These are phyloP conservation scores for Umimayanthus chanpuru DNA, from an alignment of 92 coral and sea anemone genomes.

Conservation along the genomic window DNA sequence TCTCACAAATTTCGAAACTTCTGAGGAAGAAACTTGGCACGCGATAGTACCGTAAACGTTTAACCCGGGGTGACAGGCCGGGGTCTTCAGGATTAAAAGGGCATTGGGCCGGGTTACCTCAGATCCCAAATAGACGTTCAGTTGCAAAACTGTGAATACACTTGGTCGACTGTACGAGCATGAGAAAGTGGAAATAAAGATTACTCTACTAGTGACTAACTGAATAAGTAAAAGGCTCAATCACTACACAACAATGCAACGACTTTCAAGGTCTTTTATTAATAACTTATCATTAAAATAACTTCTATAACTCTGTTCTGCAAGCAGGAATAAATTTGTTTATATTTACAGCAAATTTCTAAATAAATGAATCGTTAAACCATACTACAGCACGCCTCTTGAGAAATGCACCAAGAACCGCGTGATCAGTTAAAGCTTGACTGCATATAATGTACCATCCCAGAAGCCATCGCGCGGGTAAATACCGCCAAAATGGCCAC, in stretches of 20 bases:
- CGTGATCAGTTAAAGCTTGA: too few relatives aligned
- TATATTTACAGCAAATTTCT: slow-evolving; percentile 34
- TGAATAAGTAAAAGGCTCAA: background rate
- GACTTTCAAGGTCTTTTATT: slow-evolving; percentile 32
- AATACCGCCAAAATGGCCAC: too few relatives aligned
- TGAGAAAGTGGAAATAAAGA: too few relatives aligned
- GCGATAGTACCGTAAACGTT: too few relatives aligned
- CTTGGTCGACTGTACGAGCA: background rate
- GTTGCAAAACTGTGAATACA: background rate
- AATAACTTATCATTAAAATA: slow-evolving; percentile 41
- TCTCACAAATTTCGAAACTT: too few relatives aligned
- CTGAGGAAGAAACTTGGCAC: too few relatives aligned
- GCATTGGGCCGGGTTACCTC: too few relatives aligned
- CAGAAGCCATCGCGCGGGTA: too few relatives aligned
- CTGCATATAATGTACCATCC: too few relatives aligned
- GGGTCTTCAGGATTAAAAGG: too few relatives aligned
- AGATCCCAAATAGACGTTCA: background rate
- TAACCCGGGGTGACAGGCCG: too few relatives aligned
- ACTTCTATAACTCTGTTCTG: slow-evolving; percentile 32
- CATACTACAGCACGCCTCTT: background rate
- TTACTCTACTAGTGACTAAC: background rate
- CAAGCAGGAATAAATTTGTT: slow-evolving; percentile 4
- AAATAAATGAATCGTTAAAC: background rate
- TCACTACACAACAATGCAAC: background rate
- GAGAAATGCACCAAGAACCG: background rate